Conservation (phyloP, 1,140 invertebrate genomes). For the Ceratoteleas bidentatus region DNA sequence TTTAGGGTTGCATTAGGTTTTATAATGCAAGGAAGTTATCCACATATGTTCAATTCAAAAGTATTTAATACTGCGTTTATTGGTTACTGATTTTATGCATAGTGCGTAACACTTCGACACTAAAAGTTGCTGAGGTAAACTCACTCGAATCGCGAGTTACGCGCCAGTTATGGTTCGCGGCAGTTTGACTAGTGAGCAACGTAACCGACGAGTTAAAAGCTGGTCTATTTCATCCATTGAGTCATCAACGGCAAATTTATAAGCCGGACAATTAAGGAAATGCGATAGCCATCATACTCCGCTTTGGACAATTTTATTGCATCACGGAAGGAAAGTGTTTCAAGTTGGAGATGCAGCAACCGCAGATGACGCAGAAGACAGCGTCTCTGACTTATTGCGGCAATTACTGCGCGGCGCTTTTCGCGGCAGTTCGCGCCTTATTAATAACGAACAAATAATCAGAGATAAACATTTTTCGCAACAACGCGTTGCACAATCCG, state of each 20-base stretch:
- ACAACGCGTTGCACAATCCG: no score
- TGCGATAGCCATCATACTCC: slow-evolving; percentile 22
- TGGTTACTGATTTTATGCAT: no score
- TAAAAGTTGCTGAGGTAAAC: no score
- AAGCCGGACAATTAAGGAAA: slow-evolving; percentile 31
- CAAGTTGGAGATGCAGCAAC: slow-evolving; percentile 15
- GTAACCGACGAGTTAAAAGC: slow-evolving; percentile 12
- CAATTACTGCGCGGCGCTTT: not conserved
- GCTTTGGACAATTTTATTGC: slow-evolving; percentile 36
- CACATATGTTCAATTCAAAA: not conserved
- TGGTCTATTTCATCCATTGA: slow-evolving; percentile 18
- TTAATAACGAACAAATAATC: no score
- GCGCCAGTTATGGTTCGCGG: not conserved
- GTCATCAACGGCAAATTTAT: slow-evolving; percentile 26
- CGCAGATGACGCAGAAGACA: not conserved
- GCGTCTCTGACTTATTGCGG: no score
- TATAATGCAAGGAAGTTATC: not conserved
- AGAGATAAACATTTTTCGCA: no score
- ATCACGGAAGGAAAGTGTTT: slow-evolving; percentile 31
- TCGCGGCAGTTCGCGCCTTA: slow-evolving; percentile 2
- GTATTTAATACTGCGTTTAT: not conserved
- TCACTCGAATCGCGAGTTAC: no score
- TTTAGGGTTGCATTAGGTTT: not conserved
- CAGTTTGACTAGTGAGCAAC: not conserved
- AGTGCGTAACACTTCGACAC: no score